Conservation (phyloP, 2,888 invertebrate species). For the Flexamia atlantica region DNA sequence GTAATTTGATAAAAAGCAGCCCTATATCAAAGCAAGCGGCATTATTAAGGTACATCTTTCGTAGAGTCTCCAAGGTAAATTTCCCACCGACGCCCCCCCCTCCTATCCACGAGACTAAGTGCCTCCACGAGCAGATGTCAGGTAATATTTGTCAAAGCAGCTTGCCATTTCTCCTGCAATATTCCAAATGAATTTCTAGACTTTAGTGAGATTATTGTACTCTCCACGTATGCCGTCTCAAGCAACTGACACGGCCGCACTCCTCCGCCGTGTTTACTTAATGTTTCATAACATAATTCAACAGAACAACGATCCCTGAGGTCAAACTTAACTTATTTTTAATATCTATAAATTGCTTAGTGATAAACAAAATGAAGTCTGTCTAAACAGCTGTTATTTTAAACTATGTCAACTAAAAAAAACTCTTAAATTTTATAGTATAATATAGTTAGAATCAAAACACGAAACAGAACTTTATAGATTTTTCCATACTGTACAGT, state of each 20-base stretch:
- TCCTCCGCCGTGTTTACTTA: neutral
- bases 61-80: constrained; percentile 37
- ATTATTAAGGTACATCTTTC: constrained; percentile 42
- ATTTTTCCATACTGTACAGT: no score
- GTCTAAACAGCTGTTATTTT: no score
- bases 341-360: no score
- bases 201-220: constrained; percentile 40
- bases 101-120: constrained; percentile 34
- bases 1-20: constrained; percentile 50
- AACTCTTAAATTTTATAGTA: no score
- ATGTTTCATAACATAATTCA: neutral
- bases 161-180: constrained; percentile 48
- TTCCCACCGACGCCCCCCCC: constrained; percentile 27
- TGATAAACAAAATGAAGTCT: no score
- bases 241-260: neutral
- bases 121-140: constrained; percentile 48
- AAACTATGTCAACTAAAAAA: no score
- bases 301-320: neutral
- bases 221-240: neutral
- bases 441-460: no score
- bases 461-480: no score
- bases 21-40: constrained; percentile 40
- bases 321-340: no score
- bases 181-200: constrained; percentile 52
- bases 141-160: constrained; percentile 52